These are phyloP conservation scores for Patella ulyssiponensis DNA, from an alignment of 2,888 invertebrate genomes.

Conservation along the genomic window DNA sequence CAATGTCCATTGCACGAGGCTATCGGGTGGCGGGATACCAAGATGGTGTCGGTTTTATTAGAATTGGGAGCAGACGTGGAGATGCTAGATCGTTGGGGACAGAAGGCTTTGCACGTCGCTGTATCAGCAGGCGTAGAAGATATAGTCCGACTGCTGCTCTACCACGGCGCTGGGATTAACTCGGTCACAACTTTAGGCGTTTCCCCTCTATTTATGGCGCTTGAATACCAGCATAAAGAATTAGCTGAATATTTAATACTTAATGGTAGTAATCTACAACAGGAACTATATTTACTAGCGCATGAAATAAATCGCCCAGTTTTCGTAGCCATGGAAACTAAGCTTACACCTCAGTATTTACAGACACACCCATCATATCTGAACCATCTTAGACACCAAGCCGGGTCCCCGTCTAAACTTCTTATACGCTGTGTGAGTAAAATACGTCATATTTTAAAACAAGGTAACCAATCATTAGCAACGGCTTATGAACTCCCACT, in stretches of 20 bases:
- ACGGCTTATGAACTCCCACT: not conserved
- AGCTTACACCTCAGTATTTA: not conserved
- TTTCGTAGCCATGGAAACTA: not conserved
- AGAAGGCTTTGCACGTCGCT: slow-evolving; percentile 20
- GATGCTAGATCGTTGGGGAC: slow-evolving; percentile 24
- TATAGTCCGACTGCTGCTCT: slow-evolving; percentile 13
- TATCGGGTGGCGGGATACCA: slow-evolving; percentile 9
- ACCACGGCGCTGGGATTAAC: slow-evolving; percentile 17
- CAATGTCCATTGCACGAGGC: slow-evolving; percentile 22
- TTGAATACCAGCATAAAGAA: slow-evolving; percentile 18
- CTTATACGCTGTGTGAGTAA: not conserved
- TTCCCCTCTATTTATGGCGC: slow-evolving; percentile 15
- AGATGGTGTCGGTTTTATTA: slow-evolving; percentile 15
- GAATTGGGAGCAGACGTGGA: slow-evolving; percentile 17
- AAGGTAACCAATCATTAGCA: not conserved
- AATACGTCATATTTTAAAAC: not conserved
- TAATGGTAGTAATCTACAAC: slow-evolving; percentile 15
- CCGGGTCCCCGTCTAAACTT: not conserved
- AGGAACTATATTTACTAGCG: slow-evolving; percentile 18
- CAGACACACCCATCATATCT: not conserved
- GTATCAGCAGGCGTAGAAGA: slow-evolving; percentile 5
- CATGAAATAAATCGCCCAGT: not conserved
- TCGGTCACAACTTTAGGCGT: slow-evolving; percentile 18
- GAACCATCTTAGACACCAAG: not conserved
- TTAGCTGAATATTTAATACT: slow-evolving; percentile 14